Evolutionary conservation across 2,888 invertebrate species (phyloP).

Genomic region (Anthophora plumipes): DNA sequence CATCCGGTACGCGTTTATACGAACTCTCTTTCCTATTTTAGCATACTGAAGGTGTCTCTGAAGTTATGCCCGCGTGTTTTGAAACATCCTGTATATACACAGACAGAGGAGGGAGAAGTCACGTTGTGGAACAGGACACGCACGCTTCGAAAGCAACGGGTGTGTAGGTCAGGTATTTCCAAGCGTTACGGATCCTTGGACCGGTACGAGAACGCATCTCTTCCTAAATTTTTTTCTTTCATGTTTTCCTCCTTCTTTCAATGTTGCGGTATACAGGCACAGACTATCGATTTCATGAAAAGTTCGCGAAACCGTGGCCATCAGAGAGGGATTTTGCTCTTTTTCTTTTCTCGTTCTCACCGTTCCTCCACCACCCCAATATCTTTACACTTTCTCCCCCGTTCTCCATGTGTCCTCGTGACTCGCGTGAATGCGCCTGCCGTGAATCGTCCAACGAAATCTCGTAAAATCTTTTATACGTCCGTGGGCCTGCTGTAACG

Average conservation of each 20-base stretch:
- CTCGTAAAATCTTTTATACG: constrained; percentile 60
- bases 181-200: constrained; percentile 7
- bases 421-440: not conserved
- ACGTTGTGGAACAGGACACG: constrained; percentile 48
- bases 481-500: constrained; percentile 36
- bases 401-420: not conserved
- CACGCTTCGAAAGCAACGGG: constrained; percentile 22
- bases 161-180: constrained; percentile 57
- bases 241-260: not conserved
- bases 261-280: constrained; percentile 20
- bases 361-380: too few relatives aligned
- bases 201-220: not conserved
- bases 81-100: too few relatives aligned
- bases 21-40: too few relatives aligned
- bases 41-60: too few relatives aligned
- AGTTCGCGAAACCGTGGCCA: constrained; percentile 30
- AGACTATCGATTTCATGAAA: constrained; percentile 64
- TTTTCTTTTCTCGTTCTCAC: not conserved
- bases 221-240: not conserved
- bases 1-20: too few relatives aligned
- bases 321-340: not conserved
- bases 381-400: too few relatives aligned
- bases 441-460: constrained; percentile 29
- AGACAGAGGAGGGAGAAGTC: too few relatives aligned
- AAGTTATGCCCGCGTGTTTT: too few relatives aligned